Evolutionary conservation across 2,797 vertebrate species (phyloP), one percentile per base, ranked within the genome.

Genomic region (Crotalus adamanteus): DNA sequence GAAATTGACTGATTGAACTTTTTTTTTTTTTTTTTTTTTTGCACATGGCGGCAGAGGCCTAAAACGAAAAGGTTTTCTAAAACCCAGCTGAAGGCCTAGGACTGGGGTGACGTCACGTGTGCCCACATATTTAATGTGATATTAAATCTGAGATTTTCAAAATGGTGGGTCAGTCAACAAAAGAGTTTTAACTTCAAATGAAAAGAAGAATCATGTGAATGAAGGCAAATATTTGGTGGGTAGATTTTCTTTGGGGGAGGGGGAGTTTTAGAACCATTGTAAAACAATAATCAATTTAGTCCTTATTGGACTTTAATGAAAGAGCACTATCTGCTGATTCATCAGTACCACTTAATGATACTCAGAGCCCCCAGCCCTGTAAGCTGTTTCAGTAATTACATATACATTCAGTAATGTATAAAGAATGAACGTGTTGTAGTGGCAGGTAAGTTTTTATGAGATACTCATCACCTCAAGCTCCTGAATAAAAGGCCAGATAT

Each of bases 261-360:
- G 37, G 3, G 53, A 55, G 42, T 87, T 57, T 89, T 69, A 53
- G 20, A 90, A 28, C 37, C 61, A 90, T 73, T 59, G 31, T 89
- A 87, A 5, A 31, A 60, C 16, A 65, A 47, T n/a, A 26, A 16
- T 59, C 51, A 20, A 65, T n/a, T 69, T 85, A 14, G 37, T 61
- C 31, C 14, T 86, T 86, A 31, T 86, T 86, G 6, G 42, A 73
- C 83, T 51, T 93, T 69, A 47, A 53, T 56, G 85, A 91, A 91
- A 91, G 92, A 88, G 92, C 92, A 55, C 92, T 89, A 88, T 63
- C 85, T 93, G 37, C 92, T 95, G 65, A 26, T 83, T 83, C 42
- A 88, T 87, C 37, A 51, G 16, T 51, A 73, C 61, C 85, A 87
- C 28, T 60, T 78, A 69, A 69, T 53, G 37, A 61, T 42, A 51